Conservation (phyloP, 2,797 vertebrate genomes). For the Apogon hyalosoma region DNA sequence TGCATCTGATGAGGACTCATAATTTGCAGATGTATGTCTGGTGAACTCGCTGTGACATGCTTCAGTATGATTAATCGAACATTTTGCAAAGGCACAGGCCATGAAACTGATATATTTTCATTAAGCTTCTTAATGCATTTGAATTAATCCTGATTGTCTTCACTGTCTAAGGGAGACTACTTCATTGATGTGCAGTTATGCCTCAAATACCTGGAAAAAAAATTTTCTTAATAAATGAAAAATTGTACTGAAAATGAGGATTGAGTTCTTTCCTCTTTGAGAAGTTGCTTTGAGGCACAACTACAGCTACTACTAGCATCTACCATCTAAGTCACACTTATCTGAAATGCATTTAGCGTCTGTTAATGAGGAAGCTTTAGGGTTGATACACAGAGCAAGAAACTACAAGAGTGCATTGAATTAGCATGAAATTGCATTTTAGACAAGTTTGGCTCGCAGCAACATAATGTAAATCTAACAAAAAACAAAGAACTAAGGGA, state of each 20-base stretch:
- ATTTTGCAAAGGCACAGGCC: neutral
- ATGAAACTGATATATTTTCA: neutral
- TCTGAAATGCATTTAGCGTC: neutral
- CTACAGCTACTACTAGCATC: too few species aligned
- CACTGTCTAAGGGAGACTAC: neutral
- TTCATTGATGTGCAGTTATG: neutral
- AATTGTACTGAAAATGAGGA: too few species aligned
- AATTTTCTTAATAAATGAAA: neutral
- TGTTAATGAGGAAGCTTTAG: neutral
- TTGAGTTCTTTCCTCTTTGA: too few species aligned
- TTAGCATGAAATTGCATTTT: constrained; percentile 9
- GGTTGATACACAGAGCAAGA: neutral
- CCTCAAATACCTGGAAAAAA: neutral
- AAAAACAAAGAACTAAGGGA: neutral
- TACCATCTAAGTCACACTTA: neutral
- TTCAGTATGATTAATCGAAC: constrained; percentile 6
- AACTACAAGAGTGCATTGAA: neutral
- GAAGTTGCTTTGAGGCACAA: too few species aligned
- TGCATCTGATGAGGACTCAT: neutral
- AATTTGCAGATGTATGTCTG: neutral
- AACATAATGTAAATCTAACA: neutral
- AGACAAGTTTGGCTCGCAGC: neutral
- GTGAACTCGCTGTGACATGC: neutral
- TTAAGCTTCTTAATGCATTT: neutral
- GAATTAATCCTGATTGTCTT: neutral